These are phyloP conservation scores for Yponomeuta malinellus DNA, from an alignment of 2,888 invertebrate genomes.

Conservation along the genomic window DNA sequence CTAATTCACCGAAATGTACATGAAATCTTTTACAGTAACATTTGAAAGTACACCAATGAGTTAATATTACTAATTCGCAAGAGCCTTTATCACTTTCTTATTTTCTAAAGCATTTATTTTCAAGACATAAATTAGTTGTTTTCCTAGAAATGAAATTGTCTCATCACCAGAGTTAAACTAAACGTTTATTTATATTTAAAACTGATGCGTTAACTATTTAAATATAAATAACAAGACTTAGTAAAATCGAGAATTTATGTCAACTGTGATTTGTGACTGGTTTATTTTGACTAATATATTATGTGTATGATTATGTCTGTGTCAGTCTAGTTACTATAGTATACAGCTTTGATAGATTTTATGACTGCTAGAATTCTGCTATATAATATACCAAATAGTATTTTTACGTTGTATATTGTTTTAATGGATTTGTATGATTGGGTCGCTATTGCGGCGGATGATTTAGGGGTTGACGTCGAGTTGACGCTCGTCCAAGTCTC, in stretches of 20 bases:
- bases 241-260: slow-evolving; percentile 74
- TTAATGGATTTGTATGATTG: slow-evolving; percentile 53
- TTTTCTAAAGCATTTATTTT: slow-evolving; percentile 14
- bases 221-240: slow-evolving; percentile 61
- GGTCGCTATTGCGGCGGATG: background rate
- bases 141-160: slow-evolving; percentile 4
- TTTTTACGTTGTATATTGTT: slow-evolving; percentile 73
- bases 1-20: background rate
- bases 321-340: slow-evolving; percentile 56
- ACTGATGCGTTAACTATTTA: slow-evolving; percentile 43
- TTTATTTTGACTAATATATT: slow-evolving; percentile 66
- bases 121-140: background rate
- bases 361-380: slow-evolving; percentile 70
- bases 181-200: slow-evolving; percentile 33
- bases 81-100: background rate
- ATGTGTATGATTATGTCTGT: slow-evolving; percentile 54
- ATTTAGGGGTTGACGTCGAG: slow-evolving; percentile 28
- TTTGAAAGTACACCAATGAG: slow-evolving; percentile 4
- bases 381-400: slow-evolving; percentile 75
- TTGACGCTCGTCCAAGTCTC: slow-evolving; percentile 30
- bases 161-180: background rate
- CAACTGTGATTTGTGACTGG: slow-evolving; percentile 75
- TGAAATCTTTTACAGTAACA: background rate
- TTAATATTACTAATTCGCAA: slow-evolving; percentile 5
- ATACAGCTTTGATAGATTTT: slow-evolving; percentile 67